Base-by-base conservation (phyloP, 2,888 invertebrate species). In the Diabrotica balteata region DNA sequence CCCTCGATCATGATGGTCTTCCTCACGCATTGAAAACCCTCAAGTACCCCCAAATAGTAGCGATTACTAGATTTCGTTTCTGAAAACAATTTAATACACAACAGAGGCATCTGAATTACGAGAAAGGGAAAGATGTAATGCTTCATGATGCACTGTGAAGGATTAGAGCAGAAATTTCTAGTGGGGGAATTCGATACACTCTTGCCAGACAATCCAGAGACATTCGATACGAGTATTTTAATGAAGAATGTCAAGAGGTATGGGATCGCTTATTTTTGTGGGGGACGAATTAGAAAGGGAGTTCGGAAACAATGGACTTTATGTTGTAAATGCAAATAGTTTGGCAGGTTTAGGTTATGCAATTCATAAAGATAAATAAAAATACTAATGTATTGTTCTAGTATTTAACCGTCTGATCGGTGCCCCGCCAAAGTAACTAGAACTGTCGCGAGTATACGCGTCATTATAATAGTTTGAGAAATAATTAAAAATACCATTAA, bases 1-100 rank as follows among this genome's bases (percentile, higher is more conserved):
- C 79, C 78, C 76, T 74, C 74, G 68, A 74, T 74, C 42, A 42
- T 77, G 73, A 47, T 47, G 64, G 69, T 71, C 72, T 72, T 66
- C 70, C 69, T 63, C 75, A 77, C 77, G 77, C 78, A 78, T 75
- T 73, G 76, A 80, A 79, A 74, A 75, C 80, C 76, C 76, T 79
- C 77, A 80, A 81, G 78, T 80, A 78, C 75, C 74, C 73, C 70
- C 61, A 70, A 71, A 76, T 74, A 74, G 74, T 73, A 73, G 77
- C 77, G 79, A 79, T 79, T 79, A 77, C 76, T 76, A 74, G 74
- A 79, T 80, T 78, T 75, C 75, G 73, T 77, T 76, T 78, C 76
- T 76, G 71, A 74, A 77, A 76, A 75, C 76, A 73, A 69, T 73
- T 74, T 75, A 75, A 74, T 73, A 72, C 71, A 67, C 59, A 55